phyloP scores from a whole-genome alignment of 1,140 invertebrate genomes.

The Penaeus chinensis region DNA sequence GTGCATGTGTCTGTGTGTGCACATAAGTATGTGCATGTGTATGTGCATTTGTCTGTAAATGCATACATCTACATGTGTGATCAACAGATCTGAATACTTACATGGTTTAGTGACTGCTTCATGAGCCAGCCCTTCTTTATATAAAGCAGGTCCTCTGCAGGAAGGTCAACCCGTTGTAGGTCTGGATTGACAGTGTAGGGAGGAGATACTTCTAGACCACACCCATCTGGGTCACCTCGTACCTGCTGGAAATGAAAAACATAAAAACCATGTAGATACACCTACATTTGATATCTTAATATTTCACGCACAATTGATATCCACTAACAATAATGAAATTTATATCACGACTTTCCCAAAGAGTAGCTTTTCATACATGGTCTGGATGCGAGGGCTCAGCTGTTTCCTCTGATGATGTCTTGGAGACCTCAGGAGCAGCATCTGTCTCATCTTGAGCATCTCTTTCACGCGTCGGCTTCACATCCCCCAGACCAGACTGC shows the following conservation, averaged over 20 bases:
- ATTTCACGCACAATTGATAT: not conserved
- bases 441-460: conserved; percentile 49
- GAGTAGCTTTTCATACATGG: conserved; percentile 23
- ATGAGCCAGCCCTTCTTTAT: conserved; percentile 94
- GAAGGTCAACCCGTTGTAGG: conserved; percentile 76
- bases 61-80: not conserved
- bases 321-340: not conserved
- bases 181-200: conserved; percentile 73
- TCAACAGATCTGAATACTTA: conserved; percentile 68
- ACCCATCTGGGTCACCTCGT: conserved; percentile 85
- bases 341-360: no score
- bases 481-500: conserved; percentile 47
- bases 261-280: no score
- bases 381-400: conserved; percentile 36
- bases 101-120: conserved; percentile 76
- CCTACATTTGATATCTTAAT: no score
- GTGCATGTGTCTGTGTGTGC: no score
- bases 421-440: not conserved
- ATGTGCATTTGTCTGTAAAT: not conserved
- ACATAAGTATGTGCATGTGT: no score
- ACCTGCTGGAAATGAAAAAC: conserved; percentile 67
- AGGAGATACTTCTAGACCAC: conserved; percentile 75
- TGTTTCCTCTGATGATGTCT: conserved; percentile 29
- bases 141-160: conserved; percentile 83
- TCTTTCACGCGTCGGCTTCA: conserved; percentile 63